These are phyloP conservation scores for Monoplex corrugatus DNA, from an alignment of 2,888 invertebrate species.

Conservation along the genomic window DNA sequence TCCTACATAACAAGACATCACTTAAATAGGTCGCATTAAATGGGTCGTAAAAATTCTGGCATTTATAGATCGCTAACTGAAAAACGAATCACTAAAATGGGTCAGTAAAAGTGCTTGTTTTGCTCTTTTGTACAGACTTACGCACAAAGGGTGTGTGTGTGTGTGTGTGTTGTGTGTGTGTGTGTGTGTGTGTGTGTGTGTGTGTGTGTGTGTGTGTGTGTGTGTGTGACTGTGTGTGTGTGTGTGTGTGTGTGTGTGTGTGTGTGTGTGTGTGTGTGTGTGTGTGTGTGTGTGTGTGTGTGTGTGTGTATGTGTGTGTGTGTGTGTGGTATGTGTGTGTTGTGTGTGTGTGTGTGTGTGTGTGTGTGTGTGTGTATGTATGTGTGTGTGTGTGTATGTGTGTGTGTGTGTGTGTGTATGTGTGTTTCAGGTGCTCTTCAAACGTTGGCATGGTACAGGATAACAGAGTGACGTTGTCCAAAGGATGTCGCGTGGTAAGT, in stretches of 20 bases:
- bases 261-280: not conserved
- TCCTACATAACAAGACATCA: no score
- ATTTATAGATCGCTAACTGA: not conserved
- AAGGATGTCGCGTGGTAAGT: constrained; percentile 76
- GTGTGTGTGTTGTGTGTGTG: no score
- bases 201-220: not conserved
- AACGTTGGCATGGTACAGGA: constrained; percentile 89
- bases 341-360: not conserved
- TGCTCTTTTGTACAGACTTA: not conserved
- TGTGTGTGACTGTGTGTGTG: not conserved
- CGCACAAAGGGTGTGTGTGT: not conserved
- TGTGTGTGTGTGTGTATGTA: not conserved
- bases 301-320: not conserved
- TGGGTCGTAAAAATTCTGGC: no score
- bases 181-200: not conserved
- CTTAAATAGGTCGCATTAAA: no score
- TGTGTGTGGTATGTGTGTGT: not conserved
- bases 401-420: not conserved
- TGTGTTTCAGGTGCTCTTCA: constrained; percentile 86
- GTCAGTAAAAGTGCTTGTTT: no score
- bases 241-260: not conserved
- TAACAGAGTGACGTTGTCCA: constrained; percentile 86
- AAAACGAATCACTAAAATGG: no score
- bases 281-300: not conserved
- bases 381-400: not conserved